phyloP scores from a whole-genome alignment of 2,113 vertebrate species.

The Nannospalax galili region DNA sequence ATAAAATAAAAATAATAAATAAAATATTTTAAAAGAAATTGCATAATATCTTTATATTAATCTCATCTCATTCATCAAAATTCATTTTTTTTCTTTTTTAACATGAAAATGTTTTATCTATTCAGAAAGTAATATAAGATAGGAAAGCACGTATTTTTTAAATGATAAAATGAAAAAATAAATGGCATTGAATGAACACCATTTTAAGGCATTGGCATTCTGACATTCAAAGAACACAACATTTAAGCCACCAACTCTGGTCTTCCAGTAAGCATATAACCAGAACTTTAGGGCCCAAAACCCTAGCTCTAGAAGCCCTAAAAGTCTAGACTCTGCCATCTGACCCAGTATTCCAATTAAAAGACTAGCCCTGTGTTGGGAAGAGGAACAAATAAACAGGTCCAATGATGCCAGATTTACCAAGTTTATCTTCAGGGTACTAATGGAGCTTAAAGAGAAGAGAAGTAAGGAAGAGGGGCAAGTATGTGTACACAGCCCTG shows the following conservation, averaged over 20 bases:
- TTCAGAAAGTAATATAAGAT: neutral
- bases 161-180: slow-evolving; percentile 9
- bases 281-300: neutral
- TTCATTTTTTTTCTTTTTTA: neutral
- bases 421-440: neutral
- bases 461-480: neutral
- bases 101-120: neutral
- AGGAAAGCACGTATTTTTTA: neutral
- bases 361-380: neutral
- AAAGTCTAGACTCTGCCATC: neutral
- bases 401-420: neutral
- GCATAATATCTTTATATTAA: slow-evolving; percentile 4
- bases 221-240: neutral
- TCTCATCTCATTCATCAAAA: neutral
- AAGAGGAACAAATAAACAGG: neutral
- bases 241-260: neutral
- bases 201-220: neutral
- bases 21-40: too few species aligned
- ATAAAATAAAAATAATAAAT: too few species aligned
- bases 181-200: neutral
- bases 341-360: neutral
- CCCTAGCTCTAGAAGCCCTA: neutral
- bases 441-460: neutral
- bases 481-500: neutral
- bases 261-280: neutral